A percentile compares a stretch with the other conserved stretches of the same genome.
These are phyloP conservation scores for Scytalopus superciliaris DNA, from an alignment of 2,113 vertebrate genomes.

Conservation along the genomic window DNA sequence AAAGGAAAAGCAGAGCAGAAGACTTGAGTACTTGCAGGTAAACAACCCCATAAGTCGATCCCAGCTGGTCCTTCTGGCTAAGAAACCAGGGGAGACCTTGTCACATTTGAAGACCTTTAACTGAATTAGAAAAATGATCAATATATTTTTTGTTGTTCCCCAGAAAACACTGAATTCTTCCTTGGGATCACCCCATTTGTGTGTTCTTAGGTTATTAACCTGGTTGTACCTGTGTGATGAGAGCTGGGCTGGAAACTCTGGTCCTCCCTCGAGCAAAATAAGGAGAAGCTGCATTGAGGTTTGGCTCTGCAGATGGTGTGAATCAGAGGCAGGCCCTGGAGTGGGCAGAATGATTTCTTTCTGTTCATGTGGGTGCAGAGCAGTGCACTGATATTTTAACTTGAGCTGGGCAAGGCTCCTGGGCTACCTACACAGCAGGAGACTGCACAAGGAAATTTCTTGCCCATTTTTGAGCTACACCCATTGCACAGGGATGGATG, in stretches of 20 bases:
- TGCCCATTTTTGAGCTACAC: rapidly evolving
- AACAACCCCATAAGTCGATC: background rate
- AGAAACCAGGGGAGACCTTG: background rate
- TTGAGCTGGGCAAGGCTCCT: background rate
- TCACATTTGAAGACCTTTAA: background rate
- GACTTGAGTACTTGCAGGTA: background rate
- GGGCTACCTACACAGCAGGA: background rate
- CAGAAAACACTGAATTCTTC: background rate
- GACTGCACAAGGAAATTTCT: background rate
- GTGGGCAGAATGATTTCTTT: background rate
- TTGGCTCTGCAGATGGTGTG: background rate
- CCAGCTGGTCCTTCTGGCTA: background rate
- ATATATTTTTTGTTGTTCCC: background rate
- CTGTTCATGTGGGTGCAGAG: background rate
- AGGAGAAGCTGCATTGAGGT: background rate
- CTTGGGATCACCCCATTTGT: background rate
- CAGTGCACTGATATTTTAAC: background rate
- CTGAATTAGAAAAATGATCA: background rate
- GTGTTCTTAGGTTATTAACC: background rate
- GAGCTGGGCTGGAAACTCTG: background rate
- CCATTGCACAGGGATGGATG: background rate
- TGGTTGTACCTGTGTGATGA: background rate
- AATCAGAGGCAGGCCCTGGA: background rate
- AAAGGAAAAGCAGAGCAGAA: background rate
- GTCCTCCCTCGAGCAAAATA: background rate